Conservation (phyloP, 2,888 invertebrate genomes). For the Caenorhabditis auriculariae region DNA sequence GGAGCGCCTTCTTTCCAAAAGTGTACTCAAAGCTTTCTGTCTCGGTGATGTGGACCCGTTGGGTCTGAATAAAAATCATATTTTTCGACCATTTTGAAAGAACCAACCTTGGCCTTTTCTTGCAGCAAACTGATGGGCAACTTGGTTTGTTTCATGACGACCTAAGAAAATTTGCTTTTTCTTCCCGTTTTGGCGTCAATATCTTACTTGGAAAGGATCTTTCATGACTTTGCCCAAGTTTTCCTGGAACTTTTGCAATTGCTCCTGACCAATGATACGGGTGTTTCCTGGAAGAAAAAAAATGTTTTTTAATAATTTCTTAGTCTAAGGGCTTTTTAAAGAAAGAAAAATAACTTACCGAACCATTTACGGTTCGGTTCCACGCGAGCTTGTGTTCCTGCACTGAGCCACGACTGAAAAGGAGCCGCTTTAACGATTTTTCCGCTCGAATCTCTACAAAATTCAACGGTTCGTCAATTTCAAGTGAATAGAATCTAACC, state of each 20-base stretch:
- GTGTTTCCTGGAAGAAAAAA: slow-evolving; percentile 74
- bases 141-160: slow-evolving; percentile 92
- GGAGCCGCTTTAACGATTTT: slow-evolving; percentile 92
- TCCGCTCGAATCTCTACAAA: slow-evolving; percentile 73
- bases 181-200: not conserved
- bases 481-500: slow-evolving; percentile 65
- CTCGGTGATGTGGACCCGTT: slow-evolving; percentile 88
- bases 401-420: slow-evolving; percentile 84
- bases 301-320: not conserved
- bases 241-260: slow-evolving; percentile 74
- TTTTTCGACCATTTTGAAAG: not conserved
- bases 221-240: slow-evolving; percentile 90
- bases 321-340: not conserved
- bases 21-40: slow-evolving; percentile 90
- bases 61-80: slow-evolving; percentile 70
- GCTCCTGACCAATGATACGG: slow-evolving; percentile 84
- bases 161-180: slow-evolving; percentile 6
- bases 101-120: slow-evolving; percentile 73
- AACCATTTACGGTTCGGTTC: slow-evolving; percentile 99
- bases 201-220: slow-evolving; percentile 85
- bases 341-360: slow-evolving; percentile 68
- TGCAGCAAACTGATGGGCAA: slow-evolving; percentile 90
- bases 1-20: slow-evolving; percentile 88
- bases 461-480: not conserved
- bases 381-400: slow-evolving; percentile 88